Percentiles rank a stretch among this genome's conserved stretches.
Evolutionary conservation across 2,888 invertebrate genomes (phyloP).

Genomic region (Drosophila emarginata): DNA sequence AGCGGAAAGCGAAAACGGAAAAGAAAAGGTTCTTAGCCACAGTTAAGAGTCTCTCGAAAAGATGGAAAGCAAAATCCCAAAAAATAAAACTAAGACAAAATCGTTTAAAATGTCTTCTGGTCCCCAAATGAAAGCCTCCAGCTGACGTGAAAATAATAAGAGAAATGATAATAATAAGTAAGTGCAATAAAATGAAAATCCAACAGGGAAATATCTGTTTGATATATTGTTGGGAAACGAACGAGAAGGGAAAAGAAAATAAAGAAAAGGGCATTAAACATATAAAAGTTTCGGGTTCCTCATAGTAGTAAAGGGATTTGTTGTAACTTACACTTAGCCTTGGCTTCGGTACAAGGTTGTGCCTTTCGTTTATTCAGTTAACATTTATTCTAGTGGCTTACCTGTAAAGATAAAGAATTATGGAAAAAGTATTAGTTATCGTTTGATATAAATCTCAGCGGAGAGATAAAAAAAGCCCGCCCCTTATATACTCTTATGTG

Average conservation of each 20-base stretch:
- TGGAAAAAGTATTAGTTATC: conserved; percentile 3
- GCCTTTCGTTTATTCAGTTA: conserved; percentile 17
- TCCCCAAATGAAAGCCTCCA: conserved; percentile 23
- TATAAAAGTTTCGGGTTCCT: conserved; percentile 40
- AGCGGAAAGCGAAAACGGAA: conserved; percentile 58
- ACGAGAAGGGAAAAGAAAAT: conserved; percentile 33
- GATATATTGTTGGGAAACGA: conserved; percentile 69
- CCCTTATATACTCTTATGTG: neutral
- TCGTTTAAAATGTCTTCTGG: conserved; percentile 38
- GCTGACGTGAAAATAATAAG: conserved; percentile 17
- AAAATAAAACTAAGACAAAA: conserved; percentile 31
- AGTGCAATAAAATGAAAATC: conserved; percentile 78
- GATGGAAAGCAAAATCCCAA: conserved; percentile 8
- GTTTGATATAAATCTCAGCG: conserved; percentile 5
- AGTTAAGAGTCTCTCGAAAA: conserved; percentile 46
- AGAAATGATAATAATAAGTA: conserved; percentile 67
- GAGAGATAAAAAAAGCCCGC: too few relatives aligned
- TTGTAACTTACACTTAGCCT: conserved; percentile 37
- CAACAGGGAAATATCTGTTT: conserved; percentile 77
- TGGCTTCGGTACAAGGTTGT: neutral
- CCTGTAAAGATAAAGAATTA: conserved; percentile 34
- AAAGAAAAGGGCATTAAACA: conserved; percentile 59
- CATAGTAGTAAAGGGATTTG: conserved; percentile 41
- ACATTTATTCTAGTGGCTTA: conserved; percentile 21
- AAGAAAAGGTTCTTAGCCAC: conserved; percentile 59